These are phyloP conservation scores for Zaprionus obscuricornis DNA, from an alignment of 2,888 invertebrate species.

Conservation along the genomic window DNA sequence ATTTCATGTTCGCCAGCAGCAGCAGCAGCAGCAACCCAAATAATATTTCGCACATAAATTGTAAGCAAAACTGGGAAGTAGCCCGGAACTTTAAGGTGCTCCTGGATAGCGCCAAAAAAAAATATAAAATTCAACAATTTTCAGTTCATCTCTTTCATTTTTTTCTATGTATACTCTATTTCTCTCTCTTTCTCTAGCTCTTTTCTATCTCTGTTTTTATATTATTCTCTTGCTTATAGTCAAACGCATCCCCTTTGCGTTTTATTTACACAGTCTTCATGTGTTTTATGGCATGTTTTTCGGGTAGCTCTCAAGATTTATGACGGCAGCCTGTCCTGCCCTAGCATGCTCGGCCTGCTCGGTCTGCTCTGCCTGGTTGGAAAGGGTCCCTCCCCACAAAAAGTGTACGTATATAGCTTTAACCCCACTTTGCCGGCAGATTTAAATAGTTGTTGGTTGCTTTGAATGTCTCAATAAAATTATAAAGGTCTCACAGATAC, in stretches of 20 bases:
- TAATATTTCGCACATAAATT: constrained; percentile 74
- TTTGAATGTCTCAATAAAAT: constrained; percentile 52
- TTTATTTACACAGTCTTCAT: constrained; percentile 74
- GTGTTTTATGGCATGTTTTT: constrained; percentile 75
- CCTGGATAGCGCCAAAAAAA: neutral
- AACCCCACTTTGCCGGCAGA: constrained; percentile 35
- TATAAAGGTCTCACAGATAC: constrained; percentile 24
- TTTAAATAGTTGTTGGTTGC: constrained; percentile 34
- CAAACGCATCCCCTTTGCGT: constrained; percentile 32
- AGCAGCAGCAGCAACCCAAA: constrained; percentile 29
- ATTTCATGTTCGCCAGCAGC: constrained; percentile 30
- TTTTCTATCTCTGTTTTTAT: constrained; percentile 1
- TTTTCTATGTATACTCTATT: constrained; percentile 20
- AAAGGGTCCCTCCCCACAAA: no score
- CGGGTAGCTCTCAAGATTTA: constrained; percentile 55
- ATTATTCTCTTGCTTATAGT: constrained; percentile 2
- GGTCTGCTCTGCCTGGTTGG: no score
- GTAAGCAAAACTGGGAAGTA: constrained; percentile 22
- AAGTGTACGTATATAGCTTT: no score
- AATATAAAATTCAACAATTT: no score
- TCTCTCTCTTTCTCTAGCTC: neutral
- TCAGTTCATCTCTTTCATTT: no score
- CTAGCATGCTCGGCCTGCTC: neutral
- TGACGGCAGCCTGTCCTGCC: constrained; percentile 37
- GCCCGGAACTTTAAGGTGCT: constrained; percentile 49